These are phyloP conservation scores for Myotis daubentonii DNA, from an alignment of 2,797 vertebrate genomes.

Conservation along the genomic window DNA sequence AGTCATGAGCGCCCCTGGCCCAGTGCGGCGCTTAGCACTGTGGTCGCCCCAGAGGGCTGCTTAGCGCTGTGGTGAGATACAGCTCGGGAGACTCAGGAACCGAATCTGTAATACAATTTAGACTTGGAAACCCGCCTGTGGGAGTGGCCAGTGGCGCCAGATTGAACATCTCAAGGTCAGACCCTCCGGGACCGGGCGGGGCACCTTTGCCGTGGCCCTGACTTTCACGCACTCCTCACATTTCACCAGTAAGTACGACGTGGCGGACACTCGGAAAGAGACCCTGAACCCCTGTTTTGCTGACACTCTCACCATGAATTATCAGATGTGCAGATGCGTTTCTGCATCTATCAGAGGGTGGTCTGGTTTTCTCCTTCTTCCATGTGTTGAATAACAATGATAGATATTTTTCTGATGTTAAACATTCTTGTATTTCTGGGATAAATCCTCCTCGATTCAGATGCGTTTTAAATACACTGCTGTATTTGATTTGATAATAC, in stretches of 20 bases:
- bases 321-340: neutral
- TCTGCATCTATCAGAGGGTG: neutral
- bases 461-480: neutral
- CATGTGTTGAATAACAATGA: neutral
- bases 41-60: neutral
- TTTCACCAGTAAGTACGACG: neutral
- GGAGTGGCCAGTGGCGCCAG: neutral
- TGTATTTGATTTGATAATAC: neutral
- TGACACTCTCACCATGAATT: neutral
- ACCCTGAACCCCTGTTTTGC: neutral
- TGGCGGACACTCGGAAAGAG: neutral
- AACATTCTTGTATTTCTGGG: neutral
- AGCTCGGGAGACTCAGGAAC: neutral
- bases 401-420: neutral
- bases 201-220: neutral
- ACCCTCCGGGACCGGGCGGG: accelerated
- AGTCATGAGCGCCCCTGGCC: neutral
- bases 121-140: neutral
- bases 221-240: neutral
- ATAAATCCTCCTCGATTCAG: neutral
- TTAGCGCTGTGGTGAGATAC: neutral
- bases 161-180: neutral
- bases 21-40: too few relatives aligned
- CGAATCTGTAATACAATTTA: neutral
- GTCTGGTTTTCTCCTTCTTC: neutral